phyloP scores from a whole-genome alignment of 2,113 vertebrate species.

The Silurus meridionalis region DNA sequence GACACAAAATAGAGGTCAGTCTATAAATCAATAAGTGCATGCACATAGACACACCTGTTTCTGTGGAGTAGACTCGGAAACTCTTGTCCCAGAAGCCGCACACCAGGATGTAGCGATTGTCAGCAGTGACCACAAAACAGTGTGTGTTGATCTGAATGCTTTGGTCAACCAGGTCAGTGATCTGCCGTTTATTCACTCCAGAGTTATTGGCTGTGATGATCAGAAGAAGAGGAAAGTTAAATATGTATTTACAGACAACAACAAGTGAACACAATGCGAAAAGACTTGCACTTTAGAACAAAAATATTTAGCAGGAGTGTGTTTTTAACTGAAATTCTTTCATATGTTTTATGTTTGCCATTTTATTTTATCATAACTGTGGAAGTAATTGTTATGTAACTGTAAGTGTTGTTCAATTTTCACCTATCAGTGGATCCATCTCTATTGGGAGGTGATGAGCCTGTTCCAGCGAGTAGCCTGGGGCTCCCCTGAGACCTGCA shows the following conservation, averaged over 20 bases:
- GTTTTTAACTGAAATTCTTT: not conserved
- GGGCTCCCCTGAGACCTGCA: slow-evolving; percentile 76
- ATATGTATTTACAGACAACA: not conserved
- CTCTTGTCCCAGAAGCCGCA: slow-evolving; percentile 99
- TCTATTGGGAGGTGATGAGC: slow-evolving; percentile 80
- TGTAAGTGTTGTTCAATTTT: slow-evolving; percentile 27
- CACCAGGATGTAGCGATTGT: slow-evolving; percentile 97
- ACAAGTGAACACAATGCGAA: not conserved
- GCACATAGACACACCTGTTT: slow-evolving; percentile 79
- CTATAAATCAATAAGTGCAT: not conserved
- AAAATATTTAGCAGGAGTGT: not conserved
- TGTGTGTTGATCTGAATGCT: slow-evolving; percentile 99
- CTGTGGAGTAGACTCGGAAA: slow-evolving; percentile 96
- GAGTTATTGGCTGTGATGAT: slow-evolving; percentile 87
- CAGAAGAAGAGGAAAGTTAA: not conserved
- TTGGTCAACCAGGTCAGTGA: slow-evolving; percentile 98
- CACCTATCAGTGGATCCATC: slow-evolving; percentile 81
- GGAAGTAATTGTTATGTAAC: not conserved
- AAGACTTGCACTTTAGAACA: not conserved
- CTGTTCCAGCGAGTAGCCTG: slow-evolving; percentile 78
- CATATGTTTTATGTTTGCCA: not conserved
- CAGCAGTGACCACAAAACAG: slow-evolving; percentile 97
- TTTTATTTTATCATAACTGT: not conserved
- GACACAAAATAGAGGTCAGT: not conserved
- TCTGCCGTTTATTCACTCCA: slow-evolving; percentile 95